Conservation (phyloP, 1,140 invertebrate species). For the Nymphalis io region DNA sequence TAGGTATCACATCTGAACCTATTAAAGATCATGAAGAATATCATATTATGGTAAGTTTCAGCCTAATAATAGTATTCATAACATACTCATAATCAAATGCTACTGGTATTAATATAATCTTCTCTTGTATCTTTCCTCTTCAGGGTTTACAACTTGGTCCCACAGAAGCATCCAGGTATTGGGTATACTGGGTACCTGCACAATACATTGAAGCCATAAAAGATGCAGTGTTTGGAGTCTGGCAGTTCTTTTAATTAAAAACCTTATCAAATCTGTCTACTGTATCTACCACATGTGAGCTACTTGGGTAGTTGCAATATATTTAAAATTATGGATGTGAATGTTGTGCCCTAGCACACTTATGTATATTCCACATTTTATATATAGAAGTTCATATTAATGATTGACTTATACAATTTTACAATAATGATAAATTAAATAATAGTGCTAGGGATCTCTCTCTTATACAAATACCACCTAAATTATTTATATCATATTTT, state of each 20-base stretch:
- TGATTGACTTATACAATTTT: constrained; percentile 33
- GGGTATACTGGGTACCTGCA: constrained; percentile 97
- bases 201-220: constrained; percentile 96
- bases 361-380: constrained; percentile 38
- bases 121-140: constrained; percentile 40
- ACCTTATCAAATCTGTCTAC: constrained; percentile 40
- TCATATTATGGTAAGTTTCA: constrained; percentile 91
- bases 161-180: constrained; percentile 94
- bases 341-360: constrained; percentile 41
- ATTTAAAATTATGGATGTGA: constrained; percentile 50
- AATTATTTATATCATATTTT: constrained; percentile 25
- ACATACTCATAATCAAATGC: neutral
- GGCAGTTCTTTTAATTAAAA: constrained; percentile 87
- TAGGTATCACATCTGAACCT: constrained; percentile 85
- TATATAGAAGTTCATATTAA: constrained; percentile 36
- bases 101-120: neutral
- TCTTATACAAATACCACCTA: constrained; percentile 15
- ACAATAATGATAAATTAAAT: constrained; percentile 27
- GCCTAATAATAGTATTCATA: neutral
- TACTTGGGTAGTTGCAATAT: constrained; percentile 73
- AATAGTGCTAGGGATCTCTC: constrained; percentile 35
- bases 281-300: constrained; percentile 57
- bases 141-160: constrained; percentile 92
- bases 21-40: constrained; percentile 96
- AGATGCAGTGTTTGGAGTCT: constrained; percentile 93